Evolutionary conservation across 2,113 vertebrate species (phyloP).

Genomic region (Campylorhamphus procurvoides): DNA sequence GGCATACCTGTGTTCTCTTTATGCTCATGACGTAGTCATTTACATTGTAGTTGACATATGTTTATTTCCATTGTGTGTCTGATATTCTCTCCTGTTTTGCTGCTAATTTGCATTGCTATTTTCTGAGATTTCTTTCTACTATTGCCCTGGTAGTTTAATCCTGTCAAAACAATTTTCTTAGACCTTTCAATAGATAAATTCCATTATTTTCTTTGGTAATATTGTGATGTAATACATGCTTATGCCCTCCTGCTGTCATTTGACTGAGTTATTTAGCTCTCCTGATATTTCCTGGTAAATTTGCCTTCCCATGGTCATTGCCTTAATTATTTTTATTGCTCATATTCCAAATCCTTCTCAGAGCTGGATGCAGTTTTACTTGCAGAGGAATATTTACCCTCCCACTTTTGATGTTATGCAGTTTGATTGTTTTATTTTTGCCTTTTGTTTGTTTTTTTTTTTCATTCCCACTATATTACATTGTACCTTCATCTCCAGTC

Average conservation of each 20-base stretch:
- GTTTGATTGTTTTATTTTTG: background rate
- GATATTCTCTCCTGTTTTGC: background rate
- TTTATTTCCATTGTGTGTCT: conserved; percentile 33
- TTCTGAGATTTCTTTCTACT: background rate
- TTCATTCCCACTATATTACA: background rate
- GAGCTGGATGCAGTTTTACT: background rate
- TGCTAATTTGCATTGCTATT: background rate
- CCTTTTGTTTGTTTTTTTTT: background rate
- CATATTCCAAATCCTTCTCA: background rate
- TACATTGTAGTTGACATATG: background rate
- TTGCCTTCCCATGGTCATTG: background rate
- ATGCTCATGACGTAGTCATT: background rate
- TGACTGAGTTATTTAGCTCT: background rate
- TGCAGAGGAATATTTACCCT: background rate
- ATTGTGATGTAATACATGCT: background rate
- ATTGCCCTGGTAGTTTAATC: background rate
- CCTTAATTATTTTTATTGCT: background rate
- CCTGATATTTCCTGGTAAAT: background rate
- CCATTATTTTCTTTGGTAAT: background rate
- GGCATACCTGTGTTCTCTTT: conserved; percentile 19
- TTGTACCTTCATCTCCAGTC: background rate
- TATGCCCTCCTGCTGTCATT: rapidly evolving
- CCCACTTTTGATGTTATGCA: background rate
- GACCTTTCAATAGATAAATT: background rate
- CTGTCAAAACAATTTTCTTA: background rate